Evolutionary conservation across 1,140 invertebrate genomes (phyloP).

Genomic region (Eriosoma lanigerum): DNA sequence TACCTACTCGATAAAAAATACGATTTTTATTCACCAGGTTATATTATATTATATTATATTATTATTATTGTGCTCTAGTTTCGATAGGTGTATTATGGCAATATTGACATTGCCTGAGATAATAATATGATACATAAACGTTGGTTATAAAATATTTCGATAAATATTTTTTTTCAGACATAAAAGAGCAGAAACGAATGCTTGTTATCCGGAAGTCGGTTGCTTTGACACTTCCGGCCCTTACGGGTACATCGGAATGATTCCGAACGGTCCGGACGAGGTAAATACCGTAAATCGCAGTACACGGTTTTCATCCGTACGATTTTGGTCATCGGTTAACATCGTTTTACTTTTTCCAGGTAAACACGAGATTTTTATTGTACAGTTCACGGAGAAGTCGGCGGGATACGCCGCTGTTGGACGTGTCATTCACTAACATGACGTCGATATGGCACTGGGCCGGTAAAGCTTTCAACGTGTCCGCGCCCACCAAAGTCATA

Average conservation of each 20-base stretch:
- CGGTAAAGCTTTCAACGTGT: constrained; percentile 66
- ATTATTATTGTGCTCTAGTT: no score
- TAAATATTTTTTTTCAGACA: constrained; percentile 57
- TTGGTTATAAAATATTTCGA: no score
- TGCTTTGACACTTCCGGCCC: constrained; percentile 90
- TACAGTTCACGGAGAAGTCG: constrained; percentile 63
- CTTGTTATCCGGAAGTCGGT: constrained; percentile 89
- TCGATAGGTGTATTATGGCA: no score
- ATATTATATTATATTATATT: no score
- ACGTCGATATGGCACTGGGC: constrained; percentile 66
- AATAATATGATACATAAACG: no score
- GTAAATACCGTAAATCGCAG: constrained; percentile 62
- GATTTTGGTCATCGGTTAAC: no score
- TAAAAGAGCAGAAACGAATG: constrained; percentile 70
- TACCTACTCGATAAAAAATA: no score
- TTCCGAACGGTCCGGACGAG: constrained; percentile 84
- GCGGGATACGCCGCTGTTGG: constrained; percentile 66
- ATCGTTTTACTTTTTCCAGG: not conserved
- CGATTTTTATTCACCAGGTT: no score
- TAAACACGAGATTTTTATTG: constrained; percentile 65
- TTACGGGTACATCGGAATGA: constrained; percentile 86
- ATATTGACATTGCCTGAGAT: no score
- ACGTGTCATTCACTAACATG: constrained; percentile 70
- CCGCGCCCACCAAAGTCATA: constrained; percentile 70
- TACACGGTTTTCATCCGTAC: no score